phyloP scores from a whole-genome alignment of 2,888 invertebrate species.

The Xanthostigma xanthostigma region DNA sequence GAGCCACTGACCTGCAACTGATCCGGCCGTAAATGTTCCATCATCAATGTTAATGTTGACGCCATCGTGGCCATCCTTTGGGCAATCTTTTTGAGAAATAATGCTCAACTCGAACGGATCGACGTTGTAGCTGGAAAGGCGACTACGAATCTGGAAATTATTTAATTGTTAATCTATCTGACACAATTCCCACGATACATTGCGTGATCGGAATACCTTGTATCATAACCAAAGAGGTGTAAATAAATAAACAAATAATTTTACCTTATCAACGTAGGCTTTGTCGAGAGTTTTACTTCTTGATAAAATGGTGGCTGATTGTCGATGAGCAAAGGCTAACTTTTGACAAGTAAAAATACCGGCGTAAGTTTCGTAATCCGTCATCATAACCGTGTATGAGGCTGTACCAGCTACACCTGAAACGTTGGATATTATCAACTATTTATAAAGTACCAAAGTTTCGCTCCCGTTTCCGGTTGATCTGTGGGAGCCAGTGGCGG shows the following conservation, averaged over 20 bases:
- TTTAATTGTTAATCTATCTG: not conserved
- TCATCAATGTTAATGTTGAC: constrained; percentile 59
- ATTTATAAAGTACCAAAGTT: not conserved
- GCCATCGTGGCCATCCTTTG: constrained; percentile 37
- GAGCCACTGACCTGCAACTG: constrained; percentile 34
- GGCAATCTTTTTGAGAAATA: constrained; percentile 56
- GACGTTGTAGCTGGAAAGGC: constrained; percentile 47
- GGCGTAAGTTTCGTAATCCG: constrained; percentile 61
- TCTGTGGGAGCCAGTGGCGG: too few species aligned
- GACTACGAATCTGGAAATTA: constrained; percentile 40
- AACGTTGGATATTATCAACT: constrained; percentile 12
- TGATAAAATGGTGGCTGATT: constrained; percentile 69
- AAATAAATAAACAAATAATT: constrained; percentile 1
- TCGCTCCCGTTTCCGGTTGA: too few species aligned
- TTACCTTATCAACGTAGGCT: constrained; percentile 51
- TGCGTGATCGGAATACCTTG: too few species aligned
- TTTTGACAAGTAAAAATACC: constrained; percentile 69
- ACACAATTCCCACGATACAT: too few species aligned
- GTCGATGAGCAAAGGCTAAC: constrained; percentile 55
- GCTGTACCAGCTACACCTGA: constrained; percentile 60
- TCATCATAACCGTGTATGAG: constrained; percentile 55
- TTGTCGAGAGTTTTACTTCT: constrained; percentile 56
- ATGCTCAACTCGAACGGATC: constrained; percentile 63
- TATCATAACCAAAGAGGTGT: too few species aligned
- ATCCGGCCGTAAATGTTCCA: constrained; percentile 59